Evolutionary conservation across 2,888 invertebrate species (phyloP).

Genomic region (Periphyllus acericola): DNA sequence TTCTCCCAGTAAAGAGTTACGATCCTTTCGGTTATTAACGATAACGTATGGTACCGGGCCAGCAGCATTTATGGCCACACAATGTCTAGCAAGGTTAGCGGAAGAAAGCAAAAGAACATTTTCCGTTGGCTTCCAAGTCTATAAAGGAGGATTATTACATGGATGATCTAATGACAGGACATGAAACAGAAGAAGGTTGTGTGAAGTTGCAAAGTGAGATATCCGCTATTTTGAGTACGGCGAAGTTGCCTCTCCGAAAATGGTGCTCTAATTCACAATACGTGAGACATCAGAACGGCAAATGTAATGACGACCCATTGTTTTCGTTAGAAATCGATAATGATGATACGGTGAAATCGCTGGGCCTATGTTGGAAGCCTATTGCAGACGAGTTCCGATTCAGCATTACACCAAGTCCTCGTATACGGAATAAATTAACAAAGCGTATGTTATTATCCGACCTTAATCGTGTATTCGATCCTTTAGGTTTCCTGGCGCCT

Average conservation of each 20-base stretch:
- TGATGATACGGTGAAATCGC: not conserved
- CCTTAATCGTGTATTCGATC: not conserved
- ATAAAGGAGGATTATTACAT: not conserved
- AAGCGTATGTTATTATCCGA: not conserved
- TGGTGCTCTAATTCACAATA: slow-evolving; percentile 63
- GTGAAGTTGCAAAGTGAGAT: not conserved
- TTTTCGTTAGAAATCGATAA: not conserved
- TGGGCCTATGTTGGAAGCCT: not conserved
- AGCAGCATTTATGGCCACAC: not conserved
- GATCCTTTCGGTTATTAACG: not conserved
- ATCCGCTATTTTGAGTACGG: not conserved
- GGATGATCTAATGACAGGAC: slow-evolving; percentile 16
- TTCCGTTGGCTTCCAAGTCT: not conserved
- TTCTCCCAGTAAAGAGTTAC: not conserved
- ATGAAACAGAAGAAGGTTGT: not conserved
- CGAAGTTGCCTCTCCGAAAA: not conserved
- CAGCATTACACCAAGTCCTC: not conserved
- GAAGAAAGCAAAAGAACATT: not conserved
- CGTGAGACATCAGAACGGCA: slow-evolving; percentile 64
- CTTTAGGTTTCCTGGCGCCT: not conserved
- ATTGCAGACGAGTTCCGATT: not conserved
- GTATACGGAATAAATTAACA: not conserved
- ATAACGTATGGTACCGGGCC: not conserved
- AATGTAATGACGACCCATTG: not conserved
- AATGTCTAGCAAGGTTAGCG: not conserved